Evolutionary conservation across 2,888 invertebrate species (phyloP).

Genomic region (Diplazon laetatorius): DNA sequence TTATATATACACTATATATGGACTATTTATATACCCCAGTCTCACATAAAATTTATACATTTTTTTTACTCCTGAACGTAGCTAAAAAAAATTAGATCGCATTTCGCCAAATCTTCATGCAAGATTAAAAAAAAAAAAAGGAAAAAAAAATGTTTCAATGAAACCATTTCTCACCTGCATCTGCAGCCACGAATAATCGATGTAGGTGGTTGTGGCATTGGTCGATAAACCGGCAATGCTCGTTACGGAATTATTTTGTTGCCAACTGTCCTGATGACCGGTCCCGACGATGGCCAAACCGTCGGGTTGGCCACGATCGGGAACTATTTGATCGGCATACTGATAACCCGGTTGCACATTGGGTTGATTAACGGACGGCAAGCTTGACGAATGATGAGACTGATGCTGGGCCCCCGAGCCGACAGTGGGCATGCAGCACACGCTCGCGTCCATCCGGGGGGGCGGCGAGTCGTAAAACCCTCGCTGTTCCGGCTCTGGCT

Average conservation of each 20-base stretch:
- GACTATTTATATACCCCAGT: no score
- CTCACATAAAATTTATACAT: no score
- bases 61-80: no score
- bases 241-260: slow-evolving; percentile 73
- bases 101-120: no score
- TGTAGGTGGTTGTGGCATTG: slow-evolving; percentile 78
- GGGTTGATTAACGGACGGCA: slow-evolving; percentile 73
- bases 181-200: slow-evolving; percentile 82
- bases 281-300: slow-evolving; percentile 75
- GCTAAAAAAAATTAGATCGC: no score
- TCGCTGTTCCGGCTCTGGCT: slow-evolving; percentile 76
- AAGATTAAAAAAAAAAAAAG: slow-evolving; percentile 8
- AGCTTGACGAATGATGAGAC: slow-evolving; percentile 71
- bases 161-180: slow-evolving; percentile 76
- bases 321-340: slow-evolving; percentile 81
- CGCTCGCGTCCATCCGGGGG: slow-evolving; percentile 82
- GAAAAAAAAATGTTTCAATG: slow-evolving; percentile 4
- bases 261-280: slow-evolving; percentile 76
- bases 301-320: slow-evolving; percentile 79
- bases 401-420: slow-evolving; percentile 79
- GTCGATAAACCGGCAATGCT: slow-evolving; percentile 69
- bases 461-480: slow-evolving; percentile 80
- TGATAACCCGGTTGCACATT: slow-evolving; percentile 77
- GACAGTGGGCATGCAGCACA: slow-evolving; percentile 80
- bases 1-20: no score